Percentiles rank a stretch among this genome's conserved stretches.
phyloP scores from a whole-genome alignment of 2,888 invertebrate genomes.

The Phorcus lineatus region DNA sequence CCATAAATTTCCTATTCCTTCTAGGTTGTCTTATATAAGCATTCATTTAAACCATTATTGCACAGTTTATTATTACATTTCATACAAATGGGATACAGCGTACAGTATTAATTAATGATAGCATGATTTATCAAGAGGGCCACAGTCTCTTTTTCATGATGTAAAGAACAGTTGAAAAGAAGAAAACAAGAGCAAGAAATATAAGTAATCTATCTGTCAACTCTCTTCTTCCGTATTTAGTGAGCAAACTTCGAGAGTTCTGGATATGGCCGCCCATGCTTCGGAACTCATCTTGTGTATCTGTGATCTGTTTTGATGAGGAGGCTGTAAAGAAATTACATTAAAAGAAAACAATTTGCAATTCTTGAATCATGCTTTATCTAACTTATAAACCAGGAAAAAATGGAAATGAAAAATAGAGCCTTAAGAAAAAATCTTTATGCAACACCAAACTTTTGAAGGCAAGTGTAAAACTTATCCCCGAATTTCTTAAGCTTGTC shows the following conservation, averaged over 20 bases:
- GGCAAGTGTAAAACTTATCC: too few relatives aligned
- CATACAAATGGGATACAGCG: too few relatives aligned
- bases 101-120: slow-evolving; percentile 1
- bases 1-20: too few relatives aligned
- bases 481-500: too few relatives aligned
- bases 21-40: too few relatives aligned
- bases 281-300: slow-evolving; percentile 82
- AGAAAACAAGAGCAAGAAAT: slow-evolving; percentile 74
- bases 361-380: neutral
- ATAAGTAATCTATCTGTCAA: slow-evolving; percentile 93
- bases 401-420: too few relatives aligned
- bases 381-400: neutral
- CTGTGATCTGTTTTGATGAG: slow-evolving; percentile 66
- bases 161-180: slow-evolving; percentile 89
- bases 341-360: neutral
- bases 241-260: slow-evolving; percentile 92
- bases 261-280: slow-evolving; percentile 90
- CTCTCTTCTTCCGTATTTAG: slow-evolving; percentile 95
- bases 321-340: slow-evolving; percentile 61
- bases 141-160: slow-evolving; percentile 88
- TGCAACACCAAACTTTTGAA: too few relatives aligned
- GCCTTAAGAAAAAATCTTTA: too few relatives aligned
- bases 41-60: neutral
- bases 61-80: neutral
- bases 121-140: slow-evolving; percentile 44